Evolutionary conservation across 2,797 vertebrate genomes (phyloP).

Genomic region (Threskiornis aethiopicus): DNA sequence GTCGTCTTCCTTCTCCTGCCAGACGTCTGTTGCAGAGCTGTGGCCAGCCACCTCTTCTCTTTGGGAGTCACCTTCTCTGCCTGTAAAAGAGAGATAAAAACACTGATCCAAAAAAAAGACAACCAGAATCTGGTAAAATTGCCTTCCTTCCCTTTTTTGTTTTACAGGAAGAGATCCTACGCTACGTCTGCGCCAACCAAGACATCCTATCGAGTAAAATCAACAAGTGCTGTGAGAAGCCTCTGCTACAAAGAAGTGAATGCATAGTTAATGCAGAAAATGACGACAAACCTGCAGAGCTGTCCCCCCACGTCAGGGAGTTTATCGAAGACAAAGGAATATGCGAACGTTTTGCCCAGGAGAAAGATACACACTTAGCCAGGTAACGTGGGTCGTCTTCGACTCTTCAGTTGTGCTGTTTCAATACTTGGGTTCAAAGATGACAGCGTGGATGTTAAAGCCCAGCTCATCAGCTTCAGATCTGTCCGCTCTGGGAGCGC

Average conservation of each 20-base stretch:
- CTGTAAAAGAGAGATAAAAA: background rate
- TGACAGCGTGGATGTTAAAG: background rate
- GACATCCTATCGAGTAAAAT: constrained; percentile 58
- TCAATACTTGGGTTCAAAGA: background rate
- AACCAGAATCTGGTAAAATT: too few species aligned
- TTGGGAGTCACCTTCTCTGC: background rate
- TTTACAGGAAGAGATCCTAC: constrained; percentile 43
- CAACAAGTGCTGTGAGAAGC: constrained; percentile 61
- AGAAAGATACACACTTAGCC: constrained; percentile 43
- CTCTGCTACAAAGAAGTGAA: background rate
- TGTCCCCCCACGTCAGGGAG: constrained; percentile 36
- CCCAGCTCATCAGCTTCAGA: background rate
- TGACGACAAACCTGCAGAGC: constrained; percentile 43
- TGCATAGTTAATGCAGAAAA: constrained; percentile 41
- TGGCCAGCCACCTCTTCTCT: background rate
- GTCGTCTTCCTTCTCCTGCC: background rate
- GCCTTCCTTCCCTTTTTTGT: background rate
- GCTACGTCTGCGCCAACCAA: constrained; percentile 57
- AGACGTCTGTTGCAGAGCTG: background rate
- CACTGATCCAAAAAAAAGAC: background rate
- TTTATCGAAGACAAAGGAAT: constrained; percentile 56
- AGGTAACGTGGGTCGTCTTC: background rate
- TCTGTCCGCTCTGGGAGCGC: background rate
- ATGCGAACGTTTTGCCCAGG: constrained; percentile 46
- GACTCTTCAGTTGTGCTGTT: accelerated